Percentiles rank a stretch among this genome's conserved stretches.
These are phyloP conservation scores for Artemia sinica DNA, from an alignment of 2,888 invertebrate species.

Conservation along the genomic window DNA sequence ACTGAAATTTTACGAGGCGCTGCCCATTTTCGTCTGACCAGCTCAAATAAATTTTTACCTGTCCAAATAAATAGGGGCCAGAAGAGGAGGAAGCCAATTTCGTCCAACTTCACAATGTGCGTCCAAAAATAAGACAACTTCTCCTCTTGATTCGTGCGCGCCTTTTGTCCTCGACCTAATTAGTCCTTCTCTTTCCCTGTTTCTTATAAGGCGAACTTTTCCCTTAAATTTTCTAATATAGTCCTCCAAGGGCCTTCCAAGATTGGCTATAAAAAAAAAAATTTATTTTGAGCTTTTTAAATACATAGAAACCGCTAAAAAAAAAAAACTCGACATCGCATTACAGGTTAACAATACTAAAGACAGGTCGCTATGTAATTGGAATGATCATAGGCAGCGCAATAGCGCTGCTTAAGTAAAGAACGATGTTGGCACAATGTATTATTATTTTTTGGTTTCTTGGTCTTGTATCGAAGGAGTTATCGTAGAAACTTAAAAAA, in stretches of 20 bases:
- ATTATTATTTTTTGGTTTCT: too few relatives aligned
- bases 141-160: slow-evolving; percentile 74
- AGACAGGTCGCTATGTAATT: neutral
- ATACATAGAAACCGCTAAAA: neutral
- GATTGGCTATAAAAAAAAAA: slow-evolving; percentile 41
- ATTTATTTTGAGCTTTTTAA: slow-evolving; percentile 11
- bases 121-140: slow-evolving; percentile 90
- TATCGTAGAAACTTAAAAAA: too few relatives aligned
- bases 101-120: slow-evolving; percentile 94
- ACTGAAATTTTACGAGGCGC: too few relatives aligned
- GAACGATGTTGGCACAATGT: too few relatives aligned
- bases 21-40: too few relatives aligned
- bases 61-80: slow-evolving; percentile 81
- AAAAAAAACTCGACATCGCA: slow-evolving; percentile 15
- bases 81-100: slow-evolving; percentile 89
- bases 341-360: neutral
- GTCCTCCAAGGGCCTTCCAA: slow-evolving; percentile 62
- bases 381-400: too few relatives aligned
- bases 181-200: slow-evolving; percentile 72
- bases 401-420: too few relatives aligned
- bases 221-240: slow-evolving; percentile 70
- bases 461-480: too few relatives aligned
- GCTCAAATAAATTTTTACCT: slow-evolving; percentile 30
- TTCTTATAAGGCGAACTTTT: slow-evolving; percentile 74
- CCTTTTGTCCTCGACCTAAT: slow-evolving; percentile 82